These are phyloP conservation scores for Tinamus major DNA, from an alignment of 2,797 vertebrate genomes.

Conservation along the genomic window DNA sequence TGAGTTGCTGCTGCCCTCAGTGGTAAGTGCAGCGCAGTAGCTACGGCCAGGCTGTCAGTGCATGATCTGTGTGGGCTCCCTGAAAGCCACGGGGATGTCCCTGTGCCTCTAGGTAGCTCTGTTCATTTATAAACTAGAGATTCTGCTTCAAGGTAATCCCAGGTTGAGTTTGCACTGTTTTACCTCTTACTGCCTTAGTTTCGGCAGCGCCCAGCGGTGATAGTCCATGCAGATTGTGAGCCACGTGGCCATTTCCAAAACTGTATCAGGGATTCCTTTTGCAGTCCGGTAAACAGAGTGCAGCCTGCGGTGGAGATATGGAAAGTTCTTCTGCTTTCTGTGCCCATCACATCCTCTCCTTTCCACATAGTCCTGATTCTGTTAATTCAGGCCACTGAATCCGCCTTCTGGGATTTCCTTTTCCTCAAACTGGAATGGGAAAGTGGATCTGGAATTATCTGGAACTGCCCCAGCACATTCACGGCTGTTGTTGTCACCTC, in stretches of 20 bases:
- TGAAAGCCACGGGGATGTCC: accelerated
- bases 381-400: neutral
- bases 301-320: neutral
- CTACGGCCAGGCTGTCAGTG: neutral
- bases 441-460: neutral
- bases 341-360: neutral
- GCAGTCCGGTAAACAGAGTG: neutral
- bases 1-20: neutral
- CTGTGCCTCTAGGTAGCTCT: neutral
- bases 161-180: neutral
- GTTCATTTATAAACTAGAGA: neutral
- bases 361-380: neutral
- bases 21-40: neutral
- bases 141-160: accelerated
- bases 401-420: neutral
- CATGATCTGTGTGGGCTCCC: neutral
- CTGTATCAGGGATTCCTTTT: neutral
- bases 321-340: neutral
- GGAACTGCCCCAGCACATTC: neutral
- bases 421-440: neutral
- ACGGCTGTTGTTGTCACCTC: neutral
- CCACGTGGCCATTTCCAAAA: neutral
- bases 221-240: neutral
- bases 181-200: neutral
- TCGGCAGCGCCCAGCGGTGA: neutral